Evolutionary conservation across 2,797 vertebrate genomes (phyloP).

Genomic region (Bradypodion ventrale): DNA sequence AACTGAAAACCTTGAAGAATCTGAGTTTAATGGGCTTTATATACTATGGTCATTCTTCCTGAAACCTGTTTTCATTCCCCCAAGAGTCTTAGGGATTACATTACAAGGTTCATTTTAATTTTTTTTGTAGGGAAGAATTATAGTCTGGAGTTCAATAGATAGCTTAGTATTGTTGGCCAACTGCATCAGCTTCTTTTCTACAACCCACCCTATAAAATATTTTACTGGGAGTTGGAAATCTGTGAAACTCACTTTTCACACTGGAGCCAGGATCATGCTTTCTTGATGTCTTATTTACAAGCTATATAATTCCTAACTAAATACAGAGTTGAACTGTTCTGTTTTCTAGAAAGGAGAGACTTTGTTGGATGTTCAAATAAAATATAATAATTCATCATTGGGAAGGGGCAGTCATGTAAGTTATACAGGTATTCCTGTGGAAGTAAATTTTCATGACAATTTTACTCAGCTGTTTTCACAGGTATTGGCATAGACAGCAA

Average conservation of each 20-base stretch:
- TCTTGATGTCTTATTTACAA: neutral
- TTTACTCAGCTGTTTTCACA: slow-evolving; percentile 32
- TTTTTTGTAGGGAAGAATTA: neutral
- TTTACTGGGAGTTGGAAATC: neutral
- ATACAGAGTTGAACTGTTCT: neutral
- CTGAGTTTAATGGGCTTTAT: neutral
- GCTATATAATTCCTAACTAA: slow-evolving; percentile 23
- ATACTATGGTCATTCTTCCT: neutral
- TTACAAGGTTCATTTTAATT: neutral
- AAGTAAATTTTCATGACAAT: slow-evolving; percentile 23
- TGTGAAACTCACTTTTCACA: neutral
- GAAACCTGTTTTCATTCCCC: neutral
- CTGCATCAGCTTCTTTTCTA: neutral
- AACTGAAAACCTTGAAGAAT: neutral
- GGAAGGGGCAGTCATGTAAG: neutral
- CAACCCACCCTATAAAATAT: neutral
- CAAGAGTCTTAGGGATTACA: neutral
- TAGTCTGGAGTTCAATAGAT: neutral
- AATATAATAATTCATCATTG: neutral
- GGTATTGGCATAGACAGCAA: slow-evolving; percentile 28
- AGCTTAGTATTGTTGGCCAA: neutral
- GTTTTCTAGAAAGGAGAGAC: neutral
- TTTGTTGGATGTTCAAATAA: neutral
- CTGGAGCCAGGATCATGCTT: neutral
- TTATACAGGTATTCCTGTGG: slow-evolving; percentile 11